phyloP scores from a whole-genome alignment of 1,140 invertebrate species.

The Micrasema minimum region DNA sequence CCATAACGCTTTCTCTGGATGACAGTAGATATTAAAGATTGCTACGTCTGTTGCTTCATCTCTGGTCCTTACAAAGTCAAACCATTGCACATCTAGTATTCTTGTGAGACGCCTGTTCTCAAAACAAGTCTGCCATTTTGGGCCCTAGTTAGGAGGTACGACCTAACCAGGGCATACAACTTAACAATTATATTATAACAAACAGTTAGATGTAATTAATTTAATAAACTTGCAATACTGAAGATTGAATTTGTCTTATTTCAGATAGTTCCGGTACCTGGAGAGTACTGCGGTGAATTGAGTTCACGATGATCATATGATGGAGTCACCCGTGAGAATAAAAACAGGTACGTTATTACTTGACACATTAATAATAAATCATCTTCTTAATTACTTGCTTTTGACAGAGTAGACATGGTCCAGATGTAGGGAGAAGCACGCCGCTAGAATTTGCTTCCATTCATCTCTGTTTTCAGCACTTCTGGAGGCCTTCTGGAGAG shows the following conservation, averaged over 20 bases:
- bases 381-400: not conserved
- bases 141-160: not conserved
- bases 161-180: too few species aligned
- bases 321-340: slow-evolving; percentile 53
- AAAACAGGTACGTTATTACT: slow-evolving; percentile 47
- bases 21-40: too few species aligned
- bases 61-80: too few species aligned
- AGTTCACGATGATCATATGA: slow-evolving; percentile 43
- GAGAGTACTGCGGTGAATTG: not conserved
- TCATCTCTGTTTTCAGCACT: too few species aligned
- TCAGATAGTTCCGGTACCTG: not conserved
- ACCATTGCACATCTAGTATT: too few species aligned
- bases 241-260: not conserved
- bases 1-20: too few species aligned
- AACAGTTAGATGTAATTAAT: not conserved
- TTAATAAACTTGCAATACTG: not conserved
- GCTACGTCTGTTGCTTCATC: too few species aligned
- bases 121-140: not conserved
- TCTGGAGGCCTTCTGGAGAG: too few species aligned
- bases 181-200: too few species aligned
- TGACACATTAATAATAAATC: not conserved
- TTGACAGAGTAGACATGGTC: not conserved
- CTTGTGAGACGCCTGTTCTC: too few species aligned
- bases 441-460: too few species aligned
- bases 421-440: not conserved